Base-by-base conservation (phyloP, 2,888 invertebrate genomes). In the Oxyscelio sp. region DNA sequence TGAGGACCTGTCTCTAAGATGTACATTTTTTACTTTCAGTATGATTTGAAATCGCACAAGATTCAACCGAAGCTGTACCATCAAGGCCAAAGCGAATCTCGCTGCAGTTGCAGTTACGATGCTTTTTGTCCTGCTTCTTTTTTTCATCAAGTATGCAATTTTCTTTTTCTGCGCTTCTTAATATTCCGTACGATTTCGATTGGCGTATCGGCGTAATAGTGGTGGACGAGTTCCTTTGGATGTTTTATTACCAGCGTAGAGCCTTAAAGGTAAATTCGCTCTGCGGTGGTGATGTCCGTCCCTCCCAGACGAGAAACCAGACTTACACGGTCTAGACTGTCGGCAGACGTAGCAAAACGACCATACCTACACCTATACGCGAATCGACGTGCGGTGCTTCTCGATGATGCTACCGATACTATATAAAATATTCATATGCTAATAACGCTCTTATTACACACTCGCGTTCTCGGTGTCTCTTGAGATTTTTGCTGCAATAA, bases 291-390 rank as follows among this genome's bases (percentile, higher is more conserved):
- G 91, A 91, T 89, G 90, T 90, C 87, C 89, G 66, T 81, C 83
- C 87, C 80, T 83, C 66, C 83, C 86, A 85, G 81, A 82, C 73
- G 71, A 82, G 89, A 89, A 87, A 87, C 85, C 85, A 87, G 87
- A 87, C 83, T 86, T 85, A 80, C 83, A 87, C 84, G 87, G 92
- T 92, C 92, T 92, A 92, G 92, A 92, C 92, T 90, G 91, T 89
- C 88, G 90, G 91, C 92, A 92, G 91, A 91, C 92, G 89, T 90
- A 89, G 90, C 91, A 92, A 92, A 92, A 92, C 91, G 89, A 92
- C 90, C 90, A 91, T 89, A 86, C 87, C 87, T 78, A 83, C 85
- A 83, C 81, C 78, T 81, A 79, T 82, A 75, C 83, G 58, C 66
- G 40, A 22, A 75, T 52, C 74, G 43, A 78, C 77, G 61, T 71